These are phyloP conservation scores for Sorex maritimensis DNA, from an alignment of 2,797 vertebrate species.

Conservation along the genomic window DNA sequence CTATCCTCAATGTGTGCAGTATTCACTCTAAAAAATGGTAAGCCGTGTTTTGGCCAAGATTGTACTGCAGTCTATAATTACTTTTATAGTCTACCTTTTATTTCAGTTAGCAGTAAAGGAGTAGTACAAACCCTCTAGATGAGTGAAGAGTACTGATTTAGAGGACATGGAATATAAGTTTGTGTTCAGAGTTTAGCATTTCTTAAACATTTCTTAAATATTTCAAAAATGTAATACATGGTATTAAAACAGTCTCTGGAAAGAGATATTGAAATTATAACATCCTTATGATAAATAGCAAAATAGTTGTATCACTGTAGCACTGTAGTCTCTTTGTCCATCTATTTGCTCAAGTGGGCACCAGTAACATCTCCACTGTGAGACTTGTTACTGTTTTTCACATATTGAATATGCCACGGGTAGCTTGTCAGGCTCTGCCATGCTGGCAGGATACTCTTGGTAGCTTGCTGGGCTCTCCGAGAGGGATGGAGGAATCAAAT, in stretches of 20 bases:
- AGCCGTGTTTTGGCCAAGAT: neutral
- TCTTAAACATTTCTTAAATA: neutral
- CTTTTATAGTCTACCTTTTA: neutral
- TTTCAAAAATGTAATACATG: slow-evolving; percentile 65
- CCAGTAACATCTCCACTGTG: no score
- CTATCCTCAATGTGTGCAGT: neutral
- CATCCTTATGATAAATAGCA: neutral
- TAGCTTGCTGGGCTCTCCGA: no score
- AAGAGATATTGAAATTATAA: neutral
- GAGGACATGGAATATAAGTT: slow-evolving; percentile 19
- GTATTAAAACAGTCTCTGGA: slow-evolving; percentile 62
- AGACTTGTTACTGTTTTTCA: no score
- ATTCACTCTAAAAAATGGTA: neutral
- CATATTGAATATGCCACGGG: no score
- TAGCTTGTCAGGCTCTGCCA: no score
- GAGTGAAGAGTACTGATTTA: neutral
- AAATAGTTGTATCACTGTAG: neutral
- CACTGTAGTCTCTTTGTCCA: no score
- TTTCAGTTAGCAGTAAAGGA: neutral
- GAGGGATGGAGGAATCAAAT: no score
- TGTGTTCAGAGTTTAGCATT: slow-evolving; percentile 44
- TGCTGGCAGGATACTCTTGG: no score
- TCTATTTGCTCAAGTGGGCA: no score
- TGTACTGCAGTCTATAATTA: neutral
- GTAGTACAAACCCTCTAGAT: neutral